These are phyloP conservation scores for Mesochorus sp. DNA, from an alignment of 2,888 invertebrate species.

Conservation along the genomic window DNA sequence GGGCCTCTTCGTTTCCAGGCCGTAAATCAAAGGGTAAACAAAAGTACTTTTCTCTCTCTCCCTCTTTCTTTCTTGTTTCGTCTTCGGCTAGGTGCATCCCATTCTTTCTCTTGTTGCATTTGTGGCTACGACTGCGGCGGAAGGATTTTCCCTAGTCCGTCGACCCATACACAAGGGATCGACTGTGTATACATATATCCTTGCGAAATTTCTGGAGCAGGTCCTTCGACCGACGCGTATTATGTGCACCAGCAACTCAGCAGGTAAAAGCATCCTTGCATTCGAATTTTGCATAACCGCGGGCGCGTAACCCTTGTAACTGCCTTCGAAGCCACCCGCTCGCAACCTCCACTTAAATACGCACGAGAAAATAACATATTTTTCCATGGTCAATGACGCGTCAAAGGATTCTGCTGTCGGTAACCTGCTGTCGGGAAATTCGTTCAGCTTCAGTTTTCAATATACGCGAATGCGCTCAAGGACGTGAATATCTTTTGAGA, in stretches of 20 bases:
- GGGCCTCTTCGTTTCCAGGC: constrained; percentile 57
- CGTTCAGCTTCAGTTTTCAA: constrained; percentile 75
- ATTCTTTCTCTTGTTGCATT: constrained; percentile 48
- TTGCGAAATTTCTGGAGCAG: constrained; percentile 55
- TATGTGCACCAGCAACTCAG: not conserved
- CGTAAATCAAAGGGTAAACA: constrained; percentile 76
- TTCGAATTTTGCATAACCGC: constrained; percentile 77
- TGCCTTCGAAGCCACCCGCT: constrained; percentile 44
- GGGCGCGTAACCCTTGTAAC: constrained; percentile 70
- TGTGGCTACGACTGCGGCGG: constrained; percentile 57
- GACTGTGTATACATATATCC: constrained; percentile 12
- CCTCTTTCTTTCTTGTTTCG: constrained; percentile 48
- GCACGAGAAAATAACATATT: too few species aligned
- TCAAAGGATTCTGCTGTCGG: constrained; percentile 35
- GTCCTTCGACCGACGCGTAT: constrained; percentile 34
- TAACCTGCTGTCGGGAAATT: constrained; percentile 69
- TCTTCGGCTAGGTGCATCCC: constrained; percentile 59
- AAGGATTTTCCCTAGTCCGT: constrained; percentile 55
- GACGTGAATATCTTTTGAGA: constrained; percentile 69
- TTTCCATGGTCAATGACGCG: not conserved
- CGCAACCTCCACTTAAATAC: constrained; percentile 19
- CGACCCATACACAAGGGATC: constrained; percentile 40
- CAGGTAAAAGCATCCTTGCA: constrained; percentile 72
- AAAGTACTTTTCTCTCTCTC: too few species aligned
- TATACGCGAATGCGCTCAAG: constrained; percentile 68